A percentile compares a stretch with the other conserved stretches of the same genome.
Conservation (phyloP, 2,888 invertebrate species). For the Nebria brevicollis region DNA sequence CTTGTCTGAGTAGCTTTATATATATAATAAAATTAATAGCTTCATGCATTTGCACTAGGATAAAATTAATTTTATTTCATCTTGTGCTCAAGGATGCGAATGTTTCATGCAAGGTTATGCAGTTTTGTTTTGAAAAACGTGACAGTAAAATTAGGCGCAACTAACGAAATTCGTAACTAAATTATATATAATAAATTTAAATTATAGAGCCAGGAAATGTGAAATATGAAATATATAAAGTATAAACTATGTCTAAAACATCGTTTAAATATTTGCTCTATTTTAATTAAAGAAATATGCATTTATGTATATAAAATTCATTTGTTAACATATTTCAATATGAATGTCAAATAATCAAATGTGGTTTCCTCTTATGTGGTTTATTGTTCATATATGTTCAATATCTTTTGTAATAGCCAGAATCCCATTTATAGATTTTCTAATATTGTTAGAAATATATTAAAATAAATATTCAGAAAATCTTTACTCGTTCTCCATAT, state of each 20-base stretch:
- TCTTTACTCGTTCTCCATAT: not conserved
- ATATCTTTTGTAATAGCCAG: not conserved
- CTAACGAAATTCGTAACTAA: conserved; percentile 23
- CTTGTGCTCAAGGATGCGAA: conserved; percentile 37
- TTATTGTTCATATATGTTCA: not conserved
- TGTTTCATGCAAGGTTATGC: conserved; percentile 32
- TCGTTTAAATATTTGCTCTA: too few species aligned
- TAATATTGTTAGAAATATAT: too few species aligned
- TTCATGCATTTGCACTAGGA: conserved; percentile 34
- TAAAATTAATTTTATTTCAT: conserved; percentile 38
- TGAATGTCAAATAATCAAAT: conserved; percentile 18
- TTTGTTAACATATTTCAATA: not conserved
- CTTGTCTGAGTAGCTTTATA: conserved; percentile 27
- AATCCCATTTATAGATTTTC: too few species aligned
- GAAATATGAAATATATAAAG: too few species aligned
- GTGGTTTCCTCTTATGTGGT: conserved; percentile 15
- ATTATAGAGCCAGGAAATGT: not conserved
- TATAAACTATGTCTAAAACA: too few species aligned
- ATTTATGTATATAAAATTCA: not conserved
- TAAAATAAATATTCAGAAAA: not conserved
- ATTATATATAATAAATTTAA: conserved; percentile 12
- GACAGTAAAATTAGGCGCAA: conserved; percentile 25
- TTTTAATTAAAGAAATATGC: too few species aligned
- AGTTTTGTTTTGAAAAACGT: conserved; percentile 30
- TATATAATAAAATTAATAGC: conserved; percentile 35